Percentiles rank a stretch among this genome's conserved stretches.
Evolutionary conservation across 2,113 vertebrate species (phyloP).

Genomic region (Antennarius striatus): DNA sequence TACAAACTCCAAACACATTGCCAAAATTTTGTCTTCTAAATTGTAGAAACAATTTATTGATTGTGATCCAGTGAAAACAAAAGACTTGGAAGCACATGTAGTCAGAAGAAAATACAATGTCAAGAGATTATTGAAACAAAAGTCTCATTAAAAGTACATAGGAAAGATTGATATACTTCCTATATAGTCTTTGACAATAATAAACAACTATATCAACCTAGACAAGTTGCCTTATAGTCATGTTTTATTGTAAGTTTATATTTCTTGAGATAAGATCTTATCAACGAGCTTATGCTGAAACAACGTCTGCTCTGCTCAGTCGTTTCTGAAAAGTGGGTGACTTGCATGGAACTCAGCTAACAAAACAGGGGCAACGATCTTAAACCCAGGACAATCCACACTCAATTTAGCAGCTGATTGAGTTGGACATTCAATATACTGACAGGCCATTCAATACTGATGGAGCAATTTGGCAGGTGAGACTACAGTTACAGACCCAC

Average conservation of each 20-base stretch:
- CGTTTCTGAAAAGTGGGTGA: constrained; percentile 54
- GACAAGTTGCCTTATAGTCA: neutral
- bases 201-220: neutral
- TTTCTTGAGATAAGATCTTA: neutral
- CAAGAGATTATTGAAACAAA: neutral
- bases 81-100: constrained; percentile 8
- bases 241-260: neutral
- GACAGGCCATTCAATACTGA: constrained; percentile 41
- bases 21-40: constrained; percentile 16
- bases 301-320: constrained; percentile 49
- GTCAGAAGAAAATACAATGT: neutral
- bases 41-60: constrained; percentile 22
- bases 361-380: constrained; percentile 32
- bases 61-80: constrained; percentile 20
- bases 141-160: no score
- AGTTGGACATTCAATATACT: constrained; percentile 49
- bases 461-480: constrained; percentile 53
- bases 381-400: constrained; percentile 14
- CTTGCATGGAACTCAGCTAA: constrained; percentile 39
- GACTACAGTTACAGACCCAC: constrained; percentile 35
- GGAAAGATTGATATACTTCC: neutral
- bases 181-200: neutral
- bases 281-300: constrained; percentile 28
- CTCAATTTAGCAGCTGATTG: constrained; percentile 49
- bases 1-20: neutral